phyloP scores from a whole-genome alignment of 2,888 invertebrate species.

The Sinotaia quadrata region DNA sequence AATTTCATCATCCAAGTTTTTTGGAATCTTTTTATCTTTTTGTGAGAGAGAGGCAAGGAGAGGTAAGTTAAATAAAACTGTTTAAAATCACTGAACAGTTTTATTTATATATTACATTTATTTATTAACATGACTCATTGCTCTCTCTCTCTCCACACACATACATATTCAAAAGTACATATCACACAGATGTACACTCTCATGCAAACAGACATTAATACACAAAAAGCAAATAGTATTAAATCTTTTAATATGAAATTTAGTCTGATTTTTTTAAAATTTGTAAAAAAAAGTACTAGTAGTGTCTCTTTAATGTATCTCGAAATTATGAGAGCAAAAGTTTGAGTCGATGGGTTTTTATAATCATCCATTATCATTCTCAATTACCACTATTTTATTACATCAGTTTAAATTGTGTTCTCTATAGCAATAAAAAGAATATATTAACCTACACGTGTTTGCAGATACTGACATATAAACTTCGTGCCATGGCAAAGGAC shows the following conservation, averaged over 20 bases:
- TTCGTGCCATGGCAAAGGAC: constrained; percentile 32
- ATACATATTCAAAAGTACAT: not conserved
- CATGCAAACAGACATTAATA: too few relatives aligned
- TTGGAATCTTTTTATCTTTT: too few relatives aligned
- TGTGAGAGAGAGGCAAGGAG: too few relatives aligned
- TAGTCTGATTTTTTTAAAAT: too few relatives aligned
- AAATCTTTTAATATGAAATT: too few relatives aligned
- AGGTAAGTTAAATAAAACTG: not conserved
- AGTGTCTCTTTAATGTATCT: not conserved
- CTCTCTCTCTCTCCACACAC: not conserved
- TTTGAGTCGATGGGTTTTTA: not conserved
- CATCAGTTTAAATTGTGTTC: not conserved
- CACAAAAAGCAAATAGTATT: too few relatives aligned
- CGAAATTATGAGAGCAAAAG: not conserved
- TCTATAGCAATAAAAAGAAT: not conserved
- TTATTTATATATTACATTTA: too few relatives aligned
- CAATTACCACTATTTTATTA: not conserved
- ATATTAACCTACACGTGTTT: too few relatives aligned
- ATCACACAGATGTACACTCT: not conserved
- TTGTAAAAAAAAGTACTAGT: not conserved
- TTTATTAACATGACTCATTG: not conserved
- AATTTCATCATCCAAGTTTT: too few relatives aligned
- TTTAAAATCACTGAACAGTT: not conserved
- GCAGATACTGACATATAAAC: constrained; percentile 7
- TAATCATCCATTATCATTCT: not conserved